These are phyloP conservation scores for Australoheros facetus DNA, from an alignment of 2,797 vertebrate species.

Conservation along the genomic window DNA sequence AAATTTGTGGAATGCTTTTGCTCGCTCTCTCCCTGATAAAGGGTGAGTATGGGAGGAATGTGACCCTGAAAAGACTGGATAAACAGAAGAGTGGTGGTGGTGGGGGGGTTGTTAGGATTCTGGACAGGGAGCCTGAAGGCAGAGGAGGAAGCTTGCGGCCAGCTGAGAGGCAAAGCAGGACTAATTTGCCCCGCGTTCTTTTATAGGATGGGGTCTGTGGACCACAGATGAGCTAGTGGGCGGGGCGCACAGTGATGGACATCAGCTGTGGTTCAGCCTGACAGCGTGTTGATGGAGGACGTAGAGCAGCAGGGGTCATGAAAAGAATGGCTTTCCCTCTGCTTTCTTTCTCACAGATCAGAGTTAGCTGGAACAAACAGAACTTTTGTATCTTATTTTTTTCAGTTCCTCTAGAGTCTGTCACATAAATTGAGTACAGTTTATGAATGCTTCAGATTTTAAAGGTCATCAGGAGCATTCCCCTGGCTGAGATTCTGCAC, in stretches of 20 bases:
- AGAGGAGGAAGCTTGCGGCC: constrained; percentile 30
- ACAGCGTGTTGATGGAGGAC: constrained; percentile 27
- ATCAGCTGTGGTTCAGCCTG: constrained; percentile 57
- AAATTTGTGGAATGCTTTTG: constrained; percentile 72
- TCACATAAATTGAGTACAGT: neutral
- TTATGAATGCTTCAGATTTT: neutral
- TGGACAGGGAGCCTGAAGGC: constrained; percentile 30
- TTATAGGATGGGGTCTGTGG: constrained; percentile 35
- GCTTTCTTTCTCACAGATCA: constrained; percentile 50
- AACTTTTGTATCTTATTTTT: constrained; percentile 4
- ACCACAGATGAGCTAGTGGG: constrained; percentile 17
- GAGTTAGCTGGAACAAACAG: constrained; percentile 52
- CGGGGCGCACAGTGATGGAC: constrained; percentile 44
- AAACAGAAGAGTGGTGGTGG: constrained; percentile 63
- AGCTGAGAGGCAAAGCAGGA: constrained; percentile 38
- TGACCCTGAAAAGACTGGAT: constrained; percentile 78
- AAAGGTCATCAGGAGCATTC: neutral
- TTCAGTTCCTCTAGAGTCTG: neutral
- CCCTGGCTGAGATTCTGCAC: neutral
- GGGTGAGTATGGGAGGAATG: constrained; percentile 79
- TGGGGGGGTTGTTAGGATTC: constrained; percentile 1
- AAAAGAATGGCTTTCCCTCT: constrained; percentile 60
- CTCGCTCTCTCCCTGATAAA: constrained; percentile 69
- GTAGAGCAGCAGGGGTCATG: constrained; percentile 57
- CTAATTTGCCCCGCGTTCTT: constrained; percentile 50